Evolutionary conservation across 2,113 vertebrate genomes (phyloP), one percentile per base, ranked within the genome.

Genomic region (Lasiurus cinereus): DNA sequence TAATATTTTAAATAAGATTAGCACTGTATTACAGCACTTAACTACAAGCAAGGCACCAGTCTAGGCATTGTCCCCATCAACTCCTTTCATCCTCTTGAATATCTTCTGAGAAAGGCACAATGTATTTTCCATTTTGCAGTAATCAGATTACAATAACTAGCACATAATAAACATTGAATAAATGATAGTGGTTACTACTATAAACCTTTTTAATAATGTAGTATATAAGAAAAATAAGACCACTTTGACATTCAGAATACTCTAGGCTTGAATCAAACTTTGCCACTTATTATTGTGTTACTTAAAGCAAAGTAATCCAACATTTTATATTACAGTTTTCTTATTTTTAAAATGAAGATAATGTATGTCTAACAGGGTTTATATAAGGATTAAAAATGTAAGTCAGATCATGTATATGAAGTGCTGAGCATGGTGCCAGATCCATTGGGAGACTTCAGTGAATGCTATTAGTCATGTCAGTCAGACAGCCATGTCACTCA

Each of bases 221-320:
- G 31, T 48, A 78, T 77, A 29, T 31, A 77, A 69, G 31, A 92
- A 95, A 82, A 76, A 76, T 70, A 50, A 88, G 50, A 77, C 92
- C 39, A 22, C 15, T 83, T 78, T 70, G 52, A 77, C 12, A 43
- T 92, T 92, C 78, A 43, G 24, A 83, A 24, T 43, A 52, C 59
- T 33, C 6, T 50, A 70, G 69, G 43, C 70, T 88, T 88, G 33
- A 46, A 27, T 70, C 78, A 62, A 1, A 77, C 39, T 52, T 43
- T 62, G 36, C 50, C 50, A 27, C n/a, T 72, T 33, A 64, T 29
- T 50, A 12, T 31, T 72, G 2, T 43, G 22, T 84, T 36, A 21
- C 64, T 78, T 64, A 29, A 33, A 27, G 52, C n/a, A 83, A 31
- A 3, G 64, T 72, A 77, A 70, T 89, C 16, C 33, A 92, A 50